Evolutionary conservation across 2,113 vertebrate genomes (phyloP).

Genomic region (Leptobrachium ailaonicum): DNA sequence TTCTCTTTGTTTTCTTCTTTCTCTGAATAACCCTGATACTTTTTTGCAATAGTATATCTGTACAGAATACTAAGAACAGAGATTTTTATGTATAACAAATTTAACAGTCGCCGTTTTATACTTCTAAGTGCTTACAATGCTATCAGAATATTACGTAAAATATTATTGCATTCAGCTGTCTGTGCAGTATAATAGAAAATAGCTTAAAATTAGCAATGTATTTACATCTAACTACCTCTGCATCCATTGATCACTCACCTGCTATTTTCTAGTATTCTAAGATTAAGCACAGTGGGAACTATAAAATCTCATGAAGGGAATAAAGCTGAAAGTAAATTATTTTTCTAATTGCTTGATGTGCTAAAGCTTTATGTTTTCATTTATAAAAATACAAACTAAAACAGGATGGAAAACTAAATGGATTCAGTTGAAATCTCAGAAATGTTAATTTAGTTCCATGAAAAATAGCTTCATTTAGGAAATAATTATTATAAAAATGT

Average conservation of each 20-base stretch:
- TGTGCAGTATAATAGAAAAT: no score
- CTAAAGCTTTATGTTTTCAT: slow-evolving; percentile 16
- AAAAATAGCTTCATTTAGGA: slow-evolving; percentile 34
- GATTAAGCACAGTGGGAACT: slow-evolving; percentile 15
- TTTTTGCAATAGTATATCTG: no score
- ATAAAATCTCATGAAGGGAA: slow-evolving; percentile 20
- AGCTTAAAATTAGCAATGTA: not conserved
- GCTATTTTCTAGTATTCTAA: slow-evolving; percentile 18
- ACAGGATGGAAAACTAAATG: slow-evolving; percentile 35
- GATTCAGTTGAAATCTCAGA: slow-evolving; percentile 41
- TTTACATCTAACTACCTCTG: slow-evolving; percentile 14
- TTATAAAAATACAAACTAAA: slow-evolving; percentile 42
- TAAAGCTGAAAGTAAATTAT: slow-evolving; percentile 26
- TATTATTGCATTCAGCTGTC: no score
- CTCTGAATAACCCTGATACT: no score
- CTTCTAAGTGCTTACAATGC: no score
- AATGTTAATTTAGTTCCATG: slow-evolving; percentile 47
- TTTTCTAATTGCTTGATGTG: slow-evolving; percentile 35
- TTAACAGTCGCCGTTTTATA: no score
- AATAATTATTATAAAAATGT: slow-evolving; percentile 45
- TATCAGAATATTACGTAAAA: no score
- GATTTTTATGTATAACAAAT: no score
- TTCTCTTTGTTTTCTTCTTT: no score
- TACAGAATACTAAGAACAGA: no score
- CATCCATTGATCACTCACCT: slow-evolving; percentile 24